Base-by-base conservation (phyloP, 2,797 vertebrate genomes). In the Melanogrammus aeglefinus region DNA sequence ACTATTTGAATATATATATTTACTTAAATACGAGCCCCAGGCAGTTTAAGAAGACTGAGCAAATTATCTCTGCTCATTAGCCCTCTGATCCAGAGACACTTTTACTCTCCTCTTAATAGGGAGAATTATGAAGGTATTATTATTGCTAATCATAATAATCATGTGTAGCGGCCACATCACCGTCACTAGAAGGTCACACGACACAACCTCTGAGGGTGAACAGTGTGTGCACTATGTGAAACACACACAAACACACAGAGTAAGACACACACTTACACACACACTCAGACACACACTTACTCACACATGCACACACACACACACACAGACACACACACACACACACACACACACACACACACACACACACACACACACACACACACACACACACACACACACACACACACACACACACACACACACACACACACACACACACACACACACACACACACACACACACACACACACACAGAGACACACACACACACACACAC, bases 101-200 rank as follows among this genome's bases (percentile, higher is more conserved):
- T 44, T 44, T 44, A 13, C 41, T 44, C 41, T 16, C 41, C 41
- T 44, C 14, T 4, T 44, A 16, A 44, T 44, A 16, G 41, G 16
- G 41, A 16, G 12, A 44, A 21, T 57, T 57, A 57, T 21, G 4
- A n/a, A 2, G 18, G 47, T 57, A 57, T 57, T 57, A 21, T 57
- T 21, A 57, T 57, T 57, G 47, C 5, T 21, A 57, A 57, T 57
- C 2, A 16, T 51, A 21, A n/a, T 57, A 57, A 57, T 57, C 18
- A 57, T 57, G 41, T 44, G 41, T 44, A 44, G 41, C 4, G 10
- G 41, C 41, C 18, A 57, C 47, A 21, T 57, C 47, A 12, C 47
- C 6, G 83, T 89, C 83, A 86, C 76, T 39, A 0, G 44, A 2
- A 79, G 89, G 85, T 85, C 80, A 78, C 4, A n/a, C n/a, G 21